Conservation (phyloP, 2,113 vertebrate species). For the Seriola rivoliana region DNA sequence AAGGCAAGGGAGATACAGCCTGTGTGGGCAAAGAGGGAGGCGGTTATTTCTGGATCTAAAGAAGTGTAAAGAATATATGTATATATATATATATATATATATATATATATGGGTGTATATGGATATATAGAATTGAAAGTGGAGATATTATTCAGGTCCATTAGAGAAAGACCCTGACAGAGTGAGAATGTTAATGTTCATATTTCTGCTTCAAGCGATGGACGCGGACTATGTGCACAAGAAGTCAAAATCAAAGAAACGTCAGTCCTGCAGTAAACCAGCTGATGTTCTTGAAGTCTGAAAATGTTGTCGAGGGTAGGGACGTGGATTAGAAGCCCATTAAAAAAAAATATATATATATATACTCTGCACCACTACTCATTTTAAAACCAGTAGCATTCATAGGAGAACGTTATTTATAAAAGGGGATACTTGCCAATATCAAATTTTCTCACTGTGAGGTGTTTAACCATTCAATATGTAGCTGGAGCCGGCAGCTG, state of each 20-base stretch:
- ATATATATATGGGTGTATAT: no score
- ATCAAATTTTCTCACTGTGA: no score
- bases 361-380: neutral
- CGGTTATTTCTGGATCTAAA: conserved; percentile 28
- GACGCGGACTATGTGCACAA: neutral
- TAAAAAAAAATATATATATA: neutral
- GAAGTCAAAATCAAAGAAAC: neutral
- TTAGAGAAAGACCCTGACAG: conserved; percentile 1
- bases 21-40: conserved; percentile 18
- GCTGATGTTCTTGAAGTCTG: neutral
- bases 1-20: neutral
- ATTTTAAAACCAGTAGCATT: neutral
- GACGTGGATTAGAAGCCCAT: no score
- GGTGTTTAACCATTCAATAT: no score
- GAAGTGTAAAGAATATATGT: neutral
- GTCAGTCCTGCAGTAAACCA: neutral
- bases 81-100: no score
- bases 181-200: neutral
- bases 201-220: neutral
- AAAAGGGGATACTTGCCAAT: no score
- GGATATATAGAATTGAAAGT: conserved; percentile 2
- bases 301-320: neutral
- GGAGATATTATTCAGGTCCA: neutral
- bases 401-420: neutral
- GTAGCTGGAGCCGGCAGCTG: no score